A percentile compares a stretch with the other conserved stretches of the same genome.
Evolutionary conservation across 1,140 invertebrate species (phyloP).

Genomic region (Meloidogyne floridensis): DNA sequence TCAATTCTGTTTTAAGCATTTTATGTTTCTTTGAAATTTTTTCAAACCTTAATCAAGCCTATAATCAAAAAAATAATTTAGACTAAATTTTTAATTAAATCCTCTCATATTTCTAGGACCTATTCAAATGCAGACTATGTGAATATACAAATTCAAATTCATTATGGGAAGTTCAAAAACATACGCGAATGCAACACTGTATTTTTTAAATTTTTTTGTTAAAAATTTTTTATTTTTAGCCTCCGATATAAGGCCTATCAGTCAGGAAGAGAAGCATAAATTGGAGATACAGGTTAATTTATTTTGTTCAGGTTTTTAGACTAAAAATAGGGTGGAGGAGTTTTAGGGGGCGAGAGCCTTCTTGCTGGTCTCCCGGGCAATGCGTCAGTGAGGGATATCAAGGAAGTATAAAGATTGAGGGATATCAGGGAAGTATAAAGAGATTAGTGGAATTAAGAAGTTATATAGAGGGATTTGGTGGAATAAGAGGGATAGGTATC

Average conservation of each 20-base stretch:
- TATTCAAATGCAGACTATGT: slow-evolving; percentile 51
- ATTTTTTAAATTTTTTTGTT: neutral
- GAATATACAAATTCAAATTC: slow-evolving; percentile 61
- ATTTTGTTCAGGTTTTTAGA: neutral
- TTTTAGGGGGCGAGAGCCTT: no score
- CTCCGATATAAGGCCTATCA: slow-evolving; percentile 39
- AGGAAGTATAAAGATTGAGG: no score
- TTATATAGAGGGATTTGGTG: no score
- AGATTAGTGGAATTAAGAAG: no score
- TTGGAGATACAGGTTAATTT: slow-evolving; percentile 43
- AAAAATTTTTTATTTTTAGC: neutral
- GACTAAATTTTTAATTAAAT: slow-evolving; percentile 19
- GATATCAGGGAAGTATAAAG: no score
- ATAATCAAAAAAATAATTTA: neutral
- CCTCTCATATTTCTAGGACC: neutral
- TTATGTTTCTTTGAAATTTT: no score
- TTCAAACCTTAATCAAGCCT: no score
- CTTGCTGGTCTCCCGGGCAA: no score
- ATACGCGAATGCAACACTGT: slow-evolving; percentile 52
- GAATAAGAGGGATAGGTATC: no score
- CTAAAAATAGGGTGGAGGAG: neutral
- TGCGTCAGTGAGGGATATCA: no score
- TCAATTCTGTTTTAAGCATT: no score
- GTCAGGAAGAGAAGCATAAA: slow-evolving; percentile 57
- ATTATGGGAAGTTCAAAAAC: slow-evolving; percentile 55